Conservation (phyloP, 2,797 vertebrate species). For the Phoebastria nigripes region DNA sequence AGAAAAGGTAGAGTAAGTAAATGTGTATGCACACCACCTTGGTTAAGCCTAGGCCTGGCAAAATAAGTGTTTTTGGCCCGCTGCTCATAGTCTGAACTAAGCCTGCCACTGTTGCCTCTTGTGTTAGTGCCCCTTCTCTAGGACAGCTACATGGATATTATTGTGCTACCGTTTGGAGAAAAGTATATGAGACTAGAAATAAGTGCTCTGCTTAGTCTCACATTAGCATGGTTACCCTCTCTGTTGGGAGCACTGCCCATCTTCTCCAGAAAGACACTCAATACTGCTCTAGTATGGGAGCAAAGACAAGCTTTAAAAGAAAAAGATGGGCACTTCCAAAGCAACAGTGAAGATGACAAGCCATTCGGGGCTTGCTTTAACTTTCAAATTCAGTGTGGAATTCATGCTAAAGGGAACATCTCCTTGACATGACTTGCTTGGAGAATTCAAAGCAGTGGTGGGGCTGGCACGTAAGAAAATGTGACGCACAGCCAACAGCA, state of each 20-base stretch:
- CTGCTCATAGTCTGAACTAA: not conserved
- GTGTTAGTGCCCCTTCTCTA: not conserved
- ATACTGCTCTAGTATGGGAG: not conserved
- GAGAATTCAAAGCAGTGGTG: not conserved
- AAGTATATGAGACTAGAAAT: not conserved
- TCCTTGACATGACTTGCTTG: not conserved
- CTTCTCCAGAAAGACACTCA: not conserved
- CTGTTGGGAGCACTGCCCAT: not conserved
- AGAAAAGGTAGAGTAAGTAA: not conserved
- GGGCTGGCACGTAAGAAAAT: not conserved
- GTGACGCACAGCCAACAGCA: accelerated
- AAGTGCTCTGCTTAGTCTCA: not conserved
- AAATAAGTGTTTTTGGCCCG: not conserved
- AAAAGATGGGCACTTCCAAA: not conserved
- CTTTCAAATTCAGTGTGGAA: not conserved
- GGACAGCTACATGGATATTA: not conserved
- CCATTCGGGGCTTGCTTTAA: not conserved
- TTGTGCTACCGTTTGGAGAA: not conserved
- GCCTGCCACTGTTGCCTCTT: not conserved
- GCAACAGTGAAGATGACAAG: not conserved
- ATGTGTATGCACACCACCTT: not conserved
- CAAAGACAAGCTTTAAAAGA: not conserved
- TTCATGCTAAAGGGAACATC: not conserved
- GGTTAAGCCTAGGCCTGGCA: not conserved
- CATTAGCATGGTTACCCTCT: accelerated